A percentile compares a stretch with the other conserved stretches of the same genome.
Conservation (phyloP, 2,797 vertebrate genomes). For the Harpagifer antarcticus region DNA sequence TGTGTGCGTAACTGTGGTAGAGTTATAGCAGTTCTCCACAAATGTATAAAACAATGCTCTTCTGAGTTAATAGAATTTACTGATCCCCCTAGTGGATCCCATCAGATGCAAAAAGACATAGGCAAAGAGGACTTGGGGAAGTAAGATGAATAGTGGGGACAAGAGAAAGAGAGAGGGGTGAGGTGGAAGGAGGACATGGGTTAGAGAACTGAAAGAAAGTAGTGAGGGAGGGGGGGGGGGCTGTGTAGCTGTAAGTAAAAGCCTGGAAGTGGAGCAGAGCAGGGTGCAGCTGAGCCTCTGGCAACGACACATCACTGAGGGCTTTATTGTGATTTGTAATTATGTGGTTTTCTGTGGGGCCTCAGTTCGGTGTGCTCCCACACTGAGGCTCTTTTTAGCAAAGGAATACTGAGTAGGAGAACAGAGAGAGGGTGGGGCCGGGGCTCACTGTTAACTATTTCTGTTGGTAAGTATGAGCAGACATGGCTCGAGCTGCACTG, state of each 20-base stretch:
- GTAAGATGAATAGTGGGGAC: constrained; percentile 29
- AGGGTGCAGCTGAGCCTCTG: constrained; percentile 81
- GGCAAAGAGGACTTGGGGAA: neutral
- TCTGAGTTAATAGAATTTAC: neutral
- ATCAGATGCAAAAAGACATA: constrained; percentile 1
- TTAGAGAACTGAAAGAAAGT: constrained; percentile 48
- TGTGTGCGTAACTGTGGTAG: neutral
- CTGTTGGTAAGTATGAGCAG: constrained; percentile 59
- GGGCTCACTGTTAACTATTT: constrained; percentile 71
- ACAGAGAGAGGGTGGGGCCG: constrained; percentile 72
- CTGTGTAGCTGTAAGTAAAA: constrained; percentile 33
- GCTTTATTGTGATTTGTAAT: constrained; percentile 89
- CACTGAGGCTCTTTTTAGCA: constrained; percentile 82
- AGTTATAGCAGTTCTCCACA: neutral
- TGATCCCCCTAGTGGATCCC: constrained; percentile 2
- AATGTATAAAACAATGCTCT: neutral
- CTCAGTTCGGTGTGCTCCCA: constrained; percentile 81
- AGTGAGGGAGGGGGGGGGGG: constrained; percentile 31
- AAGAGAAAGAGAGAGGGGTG: constrained; percentile 19
- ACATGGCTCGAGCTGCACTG: constrained; percentile 31
- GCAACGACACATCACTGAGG: constrained; percentile 76
- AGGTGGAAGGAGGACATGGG: constrained; percentile 32
- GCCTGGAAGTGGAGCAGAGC: constrained; percentile 69
- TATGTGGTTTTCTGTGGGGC: constrained; percentile 85
- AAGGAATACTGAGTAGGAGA: constrained; percentile 75